Base-by-base conservation (phyloP, 2,888 invertebrate genomes). In the Acleris emargana region DNA sequence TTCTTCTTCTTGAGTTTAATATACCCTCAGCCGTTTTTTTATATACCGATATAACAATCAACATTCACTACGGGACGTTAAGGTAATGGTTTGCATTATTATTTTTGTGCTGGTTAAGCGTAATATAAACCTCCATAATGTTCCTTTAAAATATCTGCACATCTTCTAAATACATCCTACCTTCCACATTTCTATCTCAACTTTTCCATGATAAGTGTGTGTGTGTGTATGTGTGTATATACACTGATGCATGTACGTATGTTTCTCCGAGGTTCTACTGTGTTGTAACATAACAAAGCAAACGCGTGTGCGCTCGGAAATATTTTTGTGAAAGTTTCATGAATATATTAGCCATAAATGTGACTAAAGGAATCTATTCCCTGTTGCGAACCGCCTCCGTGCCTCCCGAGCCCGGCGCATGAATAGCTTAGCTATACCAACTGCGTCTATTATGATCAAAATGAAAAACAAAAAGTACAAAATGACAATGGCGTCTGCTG, bases 341-440 rank as follows among this genome's bases (percentile, higher is more conserved):
- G 92, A 93, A 93, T 93, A 92, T 91, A 91, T 93, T 92, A 93
- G 90, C 91, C 85, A 91, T 91, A 91, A 92, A 91, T 89, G 89
- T 89, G 90, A 89, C 86, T 90, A 88, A 89, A 87, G 85, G 83
- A 89, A 90, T 88, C 86, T 89, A 91, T 89, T 87, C 83, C 82
- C 82, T 77, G 79, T 83, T 77, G 82, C 79, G 79, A 84, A 73
- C 80, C 75, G 71, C 72, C 72, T 68, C 76, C 73, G 72, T 74
- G 69, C 70, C 72, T 72, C 73, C 73, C 74, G 69, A 71, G 71
- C 71, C 74, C 73, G 69, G 69, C 72, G 68, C 74, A 72, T 71
- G 73, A 73, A 75, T 73, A 75, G 71, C 75, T 73, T 77, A 73
- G 70, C 73, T 72, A 74, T 42, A 61, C 66, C 52, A 67, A 63